These are phyloP conservation scores for Drosophila barbarae DNA, from an alignment of 2,888 invertebrate species.

Conservation along the genomic window DNA sequence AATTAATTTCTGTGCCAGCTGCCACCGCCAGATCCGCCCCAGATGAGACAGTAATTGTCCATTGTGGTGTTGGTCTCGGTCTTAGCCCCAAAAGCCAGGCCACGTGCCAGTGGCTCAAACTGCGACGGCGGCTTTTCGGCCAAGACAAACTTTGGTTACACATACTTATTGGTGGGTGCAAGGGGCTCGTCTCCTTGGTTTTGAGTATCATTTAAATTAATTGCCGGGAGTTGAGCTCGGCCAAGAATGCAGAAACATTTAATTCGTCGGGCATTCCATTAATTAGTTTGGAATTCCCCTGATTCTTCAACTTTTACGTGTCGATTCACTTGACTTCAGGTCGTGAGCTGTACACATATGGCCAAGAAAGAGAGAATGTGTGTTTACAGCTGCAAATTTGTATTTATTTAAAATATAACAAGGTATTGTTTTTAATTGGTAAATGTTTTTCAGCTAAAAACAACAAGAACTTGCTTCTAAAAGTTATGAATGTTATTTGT, in stretches of 20 bases:
- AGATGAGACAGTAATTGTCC: constrained; percentile 54
- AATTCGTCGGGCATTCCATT: constrained; percentile 11
- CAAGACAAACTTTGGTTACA: constrained; percentile 25
- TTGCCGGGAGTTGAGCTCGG: constrained; percentile 19
- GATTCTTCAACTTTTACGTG: constrained; percentile 1
- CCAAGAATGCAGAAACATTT: constrained; percentile 17
- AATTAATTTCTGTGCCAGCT: constrained; percentile 55
- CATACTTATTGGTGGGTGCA: constrained; percentile 3
- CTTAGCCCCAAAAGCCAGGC: constrained; percentile 19
- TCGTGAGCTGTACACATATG: neutral
- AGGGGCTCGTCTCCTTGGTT: constrained; percentile 10
- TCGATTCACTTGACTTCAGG: neutral
- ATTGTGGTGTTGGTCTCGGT: constrained; percentile 38
- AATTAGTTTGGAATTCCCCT: constrained; percentile 11
- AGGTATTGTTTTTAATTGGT: neutral
- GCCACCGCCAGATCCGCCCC: constrained; percentile 31
- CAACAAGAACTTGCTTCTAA: neutral
- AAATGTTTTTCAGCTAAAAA: neutral
- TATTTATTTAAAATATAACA: constrained; percentile 1
- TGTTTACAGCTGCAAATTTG: neutral
- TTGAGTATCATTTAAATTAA: constrained; percentile 41
- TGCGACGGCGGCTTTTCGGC: constrained; percentile 18
- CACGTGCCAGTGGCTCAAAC: constrained; percentile 33
- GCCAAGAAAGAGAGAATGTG: neutral
- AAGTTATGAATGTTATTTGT: neutral